Conservation (phyloP, 2,113 vertebrate species). For the Ictalurus furcatus region DNA sequence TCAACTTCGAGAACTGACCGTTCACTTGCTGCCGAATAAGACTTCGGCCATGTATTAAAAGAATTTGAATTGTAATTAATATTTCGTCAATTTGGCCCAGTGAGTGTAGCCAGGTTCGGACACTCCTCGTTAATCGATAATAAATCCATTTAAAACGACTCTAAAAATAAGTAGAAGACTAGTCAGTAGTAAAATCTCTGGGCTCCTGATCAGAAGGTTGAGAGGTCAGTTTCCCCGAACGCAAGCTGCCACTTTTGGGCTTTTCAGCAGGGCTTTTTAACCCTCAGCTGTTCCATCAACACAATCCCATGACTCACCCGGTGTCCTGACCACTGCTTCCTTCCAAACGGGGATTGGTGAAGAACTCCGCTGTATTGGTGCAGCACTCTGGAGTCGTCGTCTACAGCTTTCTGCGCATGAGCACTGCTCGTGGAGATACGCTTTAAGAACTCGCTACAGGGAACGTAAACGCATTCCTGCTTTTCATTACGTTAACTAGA, state of each 20-base stretch:
- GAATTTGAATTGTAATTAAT: background rate
- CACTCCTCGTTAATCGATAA: background rate
- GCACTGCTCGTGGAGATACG: background rate
- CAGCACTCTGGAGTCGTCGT: background rate
- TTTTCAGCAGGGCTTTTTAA: background rate
- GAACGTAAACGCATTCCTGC: background rate
- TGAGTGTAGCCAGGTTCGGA: background rate
- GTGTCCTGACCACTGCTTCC: background rate
- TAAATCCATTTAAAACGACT: background rate
- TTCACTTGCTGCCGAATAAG: no score
- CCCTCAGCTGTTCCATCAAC: background rate
- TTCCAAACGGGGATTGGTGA: background rate
- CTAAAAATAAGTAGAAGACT: background rate
- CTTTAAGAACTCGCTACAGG: background rate
- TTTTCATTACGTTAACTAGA: slow-evolving; percentile 34
- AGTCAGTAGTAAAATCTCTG: background rate
- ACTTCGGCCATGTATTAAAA: no score
- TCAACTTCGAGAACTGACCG: no score
- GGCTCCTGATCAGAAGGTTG: background rate
- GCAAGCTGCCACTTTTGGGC: background rate
- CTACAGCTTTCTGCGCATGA: background rate
- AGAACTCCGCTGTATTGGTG: background rate
- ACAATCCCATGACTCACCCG: background rate
- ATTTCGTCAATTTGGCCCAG: background rate
- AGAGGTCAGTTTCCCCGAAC: background rate